Evolutionary conservation across 2,888 invertebrate species (phyloP).

Genomic region (Xiphydria camelus): DNA sequence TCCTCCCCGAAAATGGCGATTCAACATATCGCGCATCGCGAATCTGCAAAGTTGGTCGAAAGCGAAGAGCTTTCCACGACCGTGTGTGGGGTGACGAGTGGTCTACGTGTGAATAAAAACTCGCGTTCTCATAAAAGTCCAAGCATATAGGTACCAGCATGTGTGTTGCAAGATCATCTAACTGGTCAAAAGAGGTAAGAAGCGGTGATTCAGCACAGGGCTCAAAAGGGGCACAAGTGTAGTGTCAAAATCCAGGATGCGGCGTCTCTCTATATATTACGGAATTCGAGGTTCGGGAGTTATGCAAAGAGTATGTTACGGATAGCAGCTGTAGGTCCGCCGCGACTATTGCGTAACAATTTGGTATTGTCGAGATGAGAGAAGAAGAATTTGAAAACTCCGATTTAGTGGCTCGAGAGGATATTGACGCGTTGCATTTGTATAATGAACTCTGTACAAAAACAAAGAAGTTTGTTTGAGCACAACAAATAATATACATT

Average conservation of each 20-base stretch:
- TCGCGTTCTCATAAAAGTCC: constrained; percentile 37
- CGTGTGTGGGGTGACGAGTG: background rate
- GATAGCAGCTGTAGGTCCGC: constrained; percentile 41
- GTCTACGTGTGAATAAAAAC: constrained; percentile 22
- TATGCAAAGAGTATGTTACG: constrained; percentile 39
- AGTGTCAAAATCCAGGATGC: constrained; percentile 29
- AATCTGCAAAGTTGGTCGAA: too few relatives aligned
- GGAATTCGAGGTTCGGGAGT: constrained; percentile 17
- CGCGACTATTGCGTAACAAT: too few relatives aligned
- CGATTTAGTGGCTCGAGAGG: too few relatives aligned
- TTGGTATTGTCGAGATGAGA: too few relatives aligned
- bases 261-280: constrained; percentile 33
- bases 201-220: constrained; percentile 51
- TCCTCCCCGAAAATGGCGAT: background rate
- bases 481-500: too few relatives aligned
- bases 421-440: too few relatives aligned
- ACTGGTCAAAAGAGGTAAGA: constrained; percentile 42
- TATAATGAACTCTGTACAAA: too few relatives aligned
- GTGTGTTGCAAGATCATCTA: constrained; percentile 43
- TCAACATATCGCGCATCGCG: too few relatives aligned
- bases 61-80: background rate
- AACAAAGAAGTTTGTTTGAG: too few relatives aligned
- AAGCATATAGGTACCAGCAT: constrained; percentile 51
- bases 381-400: too few relatives aligned
- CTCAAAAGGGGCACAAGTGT: constrained; percentile 24